Base-by-base conservation (phyloP, 2,888 invertebrate species). In the Agrypnus murinus region DNA sequence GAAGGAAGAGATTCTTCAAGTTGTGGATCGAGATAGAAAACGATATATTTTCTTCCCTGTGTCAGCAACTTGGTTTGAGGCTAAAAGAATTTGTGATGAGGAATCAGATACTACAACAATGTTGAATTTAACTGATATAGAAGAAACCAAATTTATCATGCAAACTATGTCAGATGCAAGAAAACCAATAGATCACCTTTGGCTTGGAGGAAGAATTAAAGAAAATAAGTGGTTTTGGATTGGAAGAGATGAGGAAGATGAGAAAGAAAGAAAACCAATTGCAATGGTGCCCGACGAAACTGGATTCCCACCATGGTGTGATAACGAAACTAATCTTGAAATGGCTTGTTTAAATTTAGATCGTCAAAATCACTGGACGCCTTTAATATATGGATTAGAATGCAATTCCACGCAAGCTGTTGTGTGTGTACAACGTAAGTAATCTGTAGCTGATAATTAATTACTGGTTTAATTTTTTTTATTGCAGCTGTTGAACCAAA, bases 371-470 rank as follows among this genome's bases (percentile, higher is more conserved):
- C 88, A 88, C 64, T 79, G 87, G 4, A 84, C 83, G 4, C 87
- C 87, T 0, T 77, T 88, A 9, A 82, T 88, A 1, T 88, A 89
- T 59, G 88, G 88, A 0, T 80, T 88, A 4, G 87, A 88, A 0
- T 89, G 88, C 72, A 86, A 87, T 38, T 87, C 86, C 0, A 84
- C 87, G 1, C 88, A 89, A 74, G 85, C 86, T 57, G 88, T 88
- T 0, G 81, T 88, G 12, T 89, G 89, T 69, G 84, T 87, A 10
- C n/a, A 50, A 53, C n/a, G 67, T 62, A 67, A 19, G 8, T 15
- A 2, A 12, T 48, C n/a, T n/a, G n/a, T n/a, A n/a, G n/a, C n/a
- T n/a, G n/a, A n/a, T n/a, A n/a, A n/a, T n/a, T n/a, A n/a, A n/a
- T 0, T 4, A 32, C 32, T 32, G 5, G 6, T 12, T 53, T 36